Evolutionary conservation across 2,113 vertebrate genomes (phyloP).

Genomic region (Herpailurus yagouaroundi): DNA sequence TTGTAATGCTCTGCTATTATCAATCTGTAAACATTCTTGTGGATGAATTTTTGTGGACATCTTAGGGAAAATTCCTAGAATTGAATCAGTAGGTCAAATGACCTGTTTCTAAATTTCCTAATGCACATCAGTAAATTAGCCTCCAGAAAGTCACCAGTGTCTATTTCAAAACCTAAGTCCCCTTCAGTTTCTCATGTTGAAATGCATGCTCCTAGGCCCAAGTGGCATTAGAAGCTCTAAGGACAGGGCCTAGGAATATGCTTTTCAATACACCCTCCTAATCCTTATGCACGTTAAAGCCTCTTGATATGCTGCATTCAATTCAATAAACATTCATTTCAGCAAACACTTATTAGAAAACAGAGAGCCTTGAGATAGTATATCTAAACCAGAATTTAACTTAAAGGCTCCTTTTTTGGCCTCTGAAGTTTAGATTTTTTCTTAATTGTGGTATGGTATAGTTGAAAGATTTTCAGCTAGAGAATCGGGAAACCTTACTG

Average conservation of each 20-base stretch:
- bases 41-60: neutral
- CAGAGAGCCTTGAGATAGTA: neutral
- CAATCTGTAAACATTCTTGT: conserved; percentile 6
- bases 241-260: neutral
- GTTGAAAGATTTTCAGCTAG: neutral
- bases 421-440: conserved; percentile 37
- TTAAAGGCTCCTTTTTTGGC: neutral
- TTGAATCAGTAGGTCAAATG: neutral
- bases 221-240: neutral
- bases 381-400: neutral
- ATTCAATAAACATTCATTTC: neutral
- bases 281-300: neutral
- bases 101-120: neutral
- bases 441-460: neutral
- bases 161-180: neutral
- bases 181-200: neutral
- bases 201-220: neutral
- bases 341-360: neutral
- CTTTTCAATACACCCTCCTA: neutral
- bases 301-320: neutral
- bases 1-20: neutral
- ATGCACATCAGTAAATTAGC: neutral
- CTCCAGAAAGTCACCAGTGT: neutral
- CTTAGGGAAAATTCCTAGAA: conserved; percentile 34
- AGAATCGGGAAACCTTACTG: neutral